phyloP scores from a whole-genome alignment of 1,140 invertebrate species.

The Rhagoletis pomonella region DNA sequence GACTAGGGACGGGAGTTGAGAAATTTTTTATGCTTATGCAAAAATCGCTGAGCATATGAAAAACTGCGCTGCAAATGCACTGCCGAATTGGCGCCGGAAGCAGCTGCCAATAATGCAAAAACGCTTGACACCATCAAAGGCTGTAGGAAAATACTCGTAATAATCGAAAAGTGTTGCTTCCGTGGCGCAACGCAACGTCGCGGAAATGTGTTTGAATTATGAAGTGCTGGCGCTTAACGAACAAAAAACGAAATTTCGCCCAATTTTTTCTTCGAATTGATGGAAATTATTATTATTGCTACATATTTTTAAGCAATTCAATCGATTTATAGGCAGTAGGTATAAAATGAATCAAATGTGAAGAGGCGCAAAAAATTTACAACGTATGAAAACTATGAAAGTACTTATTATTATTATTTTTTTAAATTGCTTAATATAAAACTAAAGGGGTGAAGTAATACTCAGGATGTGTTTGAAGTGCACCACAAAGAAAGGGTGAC shows the following conservation, averaged over 20 bases:
- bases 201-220: slow-evolving; percentile 43
- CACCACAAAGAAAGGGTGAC: too few relatives aligned
- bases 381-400: too few relatives aligned
- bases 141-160: slow-evolving; percentile 44
- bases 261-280: background rate
- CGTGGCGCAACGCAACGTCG: background rate
- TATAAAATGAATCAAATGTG: background rate
- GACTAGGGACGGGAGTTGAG: too few relatives aligned
- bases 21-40: slow-evolving; percentile 51
- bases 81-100: slow-evolving; percentile 36
- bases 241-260: background rate
- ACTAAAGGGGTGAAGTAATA: too few relatives aligned
- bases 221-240: slow-evolving; percentile 4
- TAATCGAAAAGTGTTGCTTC: slow-evolving; percentile 49
- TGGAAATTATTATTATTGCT: slow-evolving; percentile 12
- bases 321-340: background rate
- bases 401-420: too few relatives aligned
- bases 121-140: slow-evolving; percentile 47
- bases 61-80: background rate
- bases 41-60: slow-evolving; percentile 44
- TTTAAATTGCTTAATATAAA: too few relatives aligned
- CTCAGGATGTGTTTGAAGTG: too few relatives aligned
- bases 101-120: slow-evolving; percentile 47
- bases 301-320: slow-evolving; percentile 19
- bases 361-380: too few relatives aligned